phyloP scores from a whole-genome alignment of 2,113 vertebrate species.

The Onychostruthus taczanowskii region DNA sequence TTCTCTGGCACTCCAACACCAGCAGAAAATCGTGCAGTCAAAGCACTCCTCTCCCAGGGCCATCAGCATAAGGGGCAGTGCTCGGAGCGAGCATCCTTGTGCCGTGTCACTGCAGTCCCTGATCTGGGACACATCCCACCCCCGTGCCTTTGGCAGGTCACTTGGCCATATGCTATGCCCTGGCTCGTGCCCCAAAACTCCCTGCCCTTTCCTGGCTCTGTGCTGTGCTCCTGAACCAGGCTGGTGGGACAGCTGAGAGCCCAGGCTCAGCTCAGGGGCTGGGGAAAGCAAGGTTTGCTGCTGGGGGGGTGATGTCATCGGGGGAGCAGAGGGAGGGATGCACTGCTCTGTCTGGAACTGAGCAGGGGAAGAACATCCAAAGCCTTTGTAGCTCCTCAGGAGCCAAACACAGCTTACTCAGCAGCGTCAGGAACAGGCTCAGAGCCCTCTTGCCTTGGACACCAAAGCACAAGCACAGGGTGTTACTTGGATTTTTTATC shows the following conservation, averaged over 20 bases:
- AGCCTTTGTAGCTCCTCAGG: neutral
- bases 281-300: neutral
- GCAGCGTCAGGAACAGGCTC: neutral
- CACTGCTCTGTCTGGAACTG: accelerated
- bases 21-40: neutral
- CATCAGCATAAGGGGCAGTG: neutral
- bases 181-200: neutral
- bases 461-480: neutral
- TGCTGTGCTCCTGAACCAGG: accelerated
- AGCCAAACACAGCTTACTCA: neutral
- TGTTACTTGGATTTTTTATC: neutral
- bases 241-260: neutral
- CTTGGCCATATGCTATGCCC: neutral
- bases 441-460: neutral
- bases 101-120: neutral
- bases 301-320: accelerated
- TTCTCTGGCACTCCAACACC: neutral
- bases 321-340: neutral
- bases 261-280: neutral
- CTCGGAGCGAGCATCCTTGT: neutral
- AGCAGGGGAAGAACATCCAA: neutral
- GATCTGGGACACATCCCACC: neutral
- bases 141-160: neutral
- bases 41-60: neutral
- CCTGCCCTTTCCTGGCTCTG: neutral